Evolutionary conservation across 1,140 invertebrate species (phyloP).

Genomic region (Diorhabda carinulata): DNA sequence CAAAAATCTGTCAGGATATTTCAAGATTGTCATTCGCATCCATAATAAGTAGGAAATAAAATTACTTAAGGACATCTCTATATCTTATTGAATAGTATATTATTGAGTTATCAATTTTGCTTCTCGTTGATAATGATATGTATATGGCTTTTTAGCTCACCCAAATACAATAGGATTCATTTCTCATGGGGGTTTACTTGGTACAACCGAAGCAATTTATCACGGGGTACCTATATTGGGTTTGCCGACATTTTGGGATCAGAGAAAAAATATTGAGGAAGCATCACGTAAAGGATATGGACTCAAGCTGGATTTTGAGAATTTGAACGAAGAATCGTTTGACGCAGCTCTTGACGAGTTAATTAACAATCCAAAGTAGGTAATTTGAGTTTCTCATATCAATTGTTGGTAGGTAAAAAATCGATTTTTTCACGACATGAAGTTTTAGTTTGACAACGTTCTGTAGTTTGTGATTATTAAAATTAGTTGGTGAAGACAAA

Average conservation of each 20-base stretch:
- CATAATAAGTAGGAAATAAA: neutral
- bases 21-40: neutral
- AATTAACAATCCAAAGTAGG: slow-evolving; percentile 15
- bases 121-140: neutral
- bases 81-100: neutral
- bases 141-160: slow-evolving; percentile 20
- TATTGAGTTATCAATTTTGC: neutral
- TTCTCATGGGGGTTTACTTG: slow-evolving; percentile 55
- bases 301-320: slow-evolving; percentile 33
- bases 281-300: slow-evolving; percentile 50
- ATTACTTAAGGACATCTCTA: no score
- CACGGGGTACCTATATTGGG: slow-evolving; percentile 68
- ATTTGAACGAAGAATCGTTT: slow-evolving; percentile 33
- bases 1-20: neutral
- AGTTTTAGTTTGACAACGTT: no score
- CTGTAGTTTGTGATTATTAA: no score
- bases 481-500: no score
- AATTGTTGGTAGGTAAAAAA: no score
- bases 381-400: neutral
- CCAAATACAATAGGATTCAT: slow-evolving; percentile 29
- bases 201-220: slow-evolving; percentile 66
- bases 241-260: slow-evolving; percentile 64
- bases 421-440: no score
- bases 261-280: slow-evolving; percentile 54
- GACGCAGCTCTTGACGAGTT: slow-evolving; percentile 20